Base-by-base conservation (phyloP, 2,113 vertebrate species). In the Ia io region DNA sequence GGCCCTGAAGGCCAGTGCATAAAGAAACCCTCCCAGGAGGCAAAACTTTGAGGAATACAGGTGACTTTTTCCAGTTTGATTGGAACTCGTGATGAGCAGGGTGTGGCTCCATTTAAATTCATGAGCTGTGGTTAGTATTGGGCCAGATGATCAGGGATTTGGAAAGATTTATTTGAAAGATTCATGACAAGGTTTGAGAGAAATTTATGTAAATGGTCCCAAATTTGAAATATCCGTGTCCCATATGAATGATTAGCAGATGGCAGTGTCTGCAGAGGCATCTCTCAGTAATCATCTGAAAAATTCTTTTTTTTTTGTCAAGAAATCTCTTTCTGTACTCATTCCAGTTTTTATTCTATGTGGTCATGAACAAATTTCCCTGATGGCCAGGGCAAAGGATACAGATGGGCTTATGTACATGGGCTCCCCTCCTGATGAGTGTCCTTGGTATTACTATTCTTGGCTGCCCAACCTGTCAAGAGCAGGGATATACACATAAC, bases 191-290 rank as follows among this genome's bases (percentile, higher is more conserved):
- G 13, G 30, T 91, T 95, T 95, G 44, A 96, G 56, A 22, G 51
- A 67, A 96, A 95, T 90, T 90, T 95, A 94, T 77, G 49, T 73
- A 96, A 95, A 96, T 94, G n/a, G 40, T 74, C 88, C 32, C 44
- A 53, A 61, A 88, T 96, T 96, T 69, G 82, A 94, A 94, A 77
- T 95, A 42, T 80, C 32, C 44, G 1, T 88, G 35, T 51, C 85
- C 73, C 61, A 53, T 67, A 71, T 91, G 82, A 88, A 67, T 92
- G 82, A 88, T 88, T 67, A 90, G 49, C 56, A 92, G 80, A 92
- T 96, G 70, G 47, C 59, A 71, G 61, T 70, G 37, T 94, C 85
- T 92, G 42, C 23, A 59, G 65, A 73, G 35, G 35, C 89, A 47
- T 93, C 42, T 84, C 49, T 93, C 28, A 74, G 1, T 70, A 35